Evolutionary conservation across 2,888 invertebrate species (phyloP).

Genomic region (Acrocyrtus sp.): DNA sequence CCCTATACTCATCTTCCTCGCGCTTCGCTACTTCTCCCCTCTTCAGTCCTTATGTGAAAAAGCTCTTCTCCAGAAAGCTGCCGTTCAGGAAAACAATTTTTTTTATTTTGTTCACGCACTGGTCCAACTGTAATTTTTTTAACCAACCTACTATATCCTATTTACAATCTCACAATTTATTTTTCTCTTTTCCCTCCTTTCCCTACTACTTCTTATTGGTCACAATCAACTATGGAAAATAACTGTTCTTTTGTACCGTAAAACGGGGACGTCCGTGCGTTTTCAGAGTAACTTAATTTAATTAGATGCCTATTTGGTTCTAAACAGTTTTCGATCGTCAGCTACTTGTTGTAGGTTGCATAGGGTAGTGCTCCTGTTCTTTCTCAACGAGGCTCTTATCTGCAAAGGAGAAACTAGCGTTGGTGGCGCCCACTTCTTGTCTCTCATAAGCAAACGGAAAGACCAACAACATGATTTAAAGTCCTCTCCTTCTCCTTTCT

Average conservation of each 20-base stretch:
- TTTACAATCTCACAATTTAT: neutral
- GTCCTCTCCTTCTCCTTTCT: slow-evolving; percentile 5
- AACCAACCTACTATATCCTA: too few relatives aligned
- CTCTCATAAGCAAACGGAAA: slow-evolving; percentile 36
- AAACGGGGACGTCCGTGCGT: slow-evolving; percentile 6
- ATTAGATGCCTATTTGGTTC: slow-evolving; percentile 4
- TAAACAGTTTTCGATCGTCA: neutral
- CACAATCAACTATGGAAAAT: neutral
- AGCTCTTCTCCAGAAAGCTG: slow-evolving; percentile 33
- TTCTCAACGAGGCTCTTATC: neutral
- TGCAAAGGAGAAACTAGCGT: slow-evolving; percentile 16
- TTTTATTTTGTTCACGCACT: neutral
- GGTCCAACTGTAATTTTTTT: slow-evolving; percentile 11
- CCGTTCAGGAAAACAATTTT: too few relatives aligned
- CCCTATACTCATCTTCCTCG: slow-evolving; percentile 36
- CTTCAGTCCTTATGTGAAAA: neutral
- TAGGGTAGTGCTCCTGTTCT: neutral
- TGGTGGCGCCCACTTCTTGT: slow-evolving; percentile 11
- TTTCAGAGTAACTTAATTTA: neutral
- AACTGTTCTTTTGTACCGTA: slow-evolving; percentile 15
- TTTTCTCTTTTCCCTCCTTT: neutral
- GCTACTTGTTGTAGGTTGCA: neutral
- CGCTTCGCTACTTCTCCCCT: slow-evolving; percentile 4
- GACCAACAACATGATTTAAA: slow-evolving; percentile 38
- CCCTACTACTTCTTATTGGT: neutral